These are phyloP conservation scores for Nyctereutes procyonoides DNA, from an alignment of 2,113 vertebrate genomes.

Conservation along the genomic window DNA sequence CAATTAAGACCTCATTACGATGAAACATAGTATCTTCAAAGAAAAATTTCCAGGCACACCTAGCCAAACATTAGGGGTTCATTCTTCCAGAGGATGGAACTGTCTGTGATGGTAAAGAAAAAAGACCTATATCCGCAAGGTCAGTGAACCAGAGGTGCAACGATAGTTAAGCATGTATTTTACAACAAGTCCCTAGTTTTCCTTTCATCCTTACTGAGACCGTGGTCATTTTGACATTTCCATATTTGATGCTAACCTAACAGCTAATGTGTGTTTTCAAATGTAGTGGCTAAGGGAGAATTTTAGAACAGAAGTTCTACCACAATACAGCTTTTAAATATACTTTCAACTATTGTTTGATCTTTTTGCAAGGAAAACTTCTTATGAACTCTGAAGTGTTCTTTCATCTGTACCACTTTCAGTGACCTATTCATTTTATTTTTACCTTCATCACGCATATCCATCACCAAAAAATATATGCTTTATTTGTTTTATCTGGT, in stretches of 20 bases:
- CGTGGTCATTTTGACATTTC: conserved; percentile 73
- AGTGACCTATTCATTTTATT: conserved; percentile 71
- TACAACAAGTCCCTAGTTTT: conserved; percentile 63
- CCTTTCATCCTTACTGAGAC: conserved; percentile 74
- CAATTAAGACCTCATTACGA: conserved; percentile 53
- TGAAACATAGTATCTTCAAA: conserved; percentile 75
- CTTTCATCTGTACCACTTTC: conserved; percentile 75
- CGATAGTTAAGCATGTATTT: conserved; percentile 74
- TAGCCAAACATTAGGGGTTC: conserved; percentile 58
- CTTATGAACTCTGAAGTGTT: conserved; percentile 70
- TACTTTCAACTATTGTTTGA: conserved; percentile 80
- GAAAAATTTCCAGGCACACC: conserved; percentile 37
- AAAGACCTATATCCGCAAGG: conserved; percentile 63
- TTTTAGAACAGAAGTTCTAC: conserved; percentile 67
- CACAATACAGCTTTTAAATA: conserved; percentile 75
- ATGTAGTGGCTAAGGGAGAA: conserved; percentile 72
- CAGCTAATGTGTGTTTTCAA: conserved; percentile 76
- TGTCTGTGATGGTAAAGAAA: conserved; percentile 67
- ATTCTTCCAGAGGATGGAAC: conserved; percentile 56
- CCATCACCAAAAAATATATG: conserved; percentile 39
- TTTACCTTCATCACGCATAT: conserved; percentile 64
- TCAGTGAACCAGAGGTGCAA: conserved; percentile 56
- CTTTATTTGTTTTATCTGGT: conserved; percentile 81
- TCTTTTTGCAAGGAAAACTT: conserved; percentile 82
- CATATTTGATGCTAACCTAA: conserved; percentile 78